These are phyloP conservation scores for Sitta carolinensis DNA, from an alignment of 2,797 vertebrate species.

Conservation along the genomic window DNA sequence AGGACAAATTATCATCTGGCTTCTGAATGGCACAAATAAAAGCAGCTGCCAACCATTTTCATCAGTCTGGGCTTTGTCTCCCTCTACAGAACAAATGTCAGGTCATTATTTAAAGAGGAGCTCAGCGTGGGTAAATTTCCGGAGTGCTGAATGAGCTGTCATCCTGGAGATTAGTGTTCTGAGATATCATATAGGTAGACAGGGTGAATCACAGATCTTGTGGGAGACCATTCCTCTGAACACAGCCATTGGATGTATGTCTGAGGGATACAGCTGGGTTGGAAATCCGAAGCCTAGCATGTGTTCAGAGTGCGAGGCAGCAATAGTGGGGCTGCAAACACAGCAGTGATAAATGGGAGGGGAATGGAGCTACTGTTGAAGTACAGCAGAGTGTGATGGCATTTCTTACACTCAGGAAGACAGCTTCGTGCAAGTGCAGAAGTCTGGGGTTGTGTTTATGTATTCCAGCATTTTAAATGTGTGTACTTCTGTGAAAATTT, in stretches of 20 bases:
- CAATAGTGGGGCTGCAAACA: background rate
- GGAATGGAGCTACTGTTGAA: background rate
- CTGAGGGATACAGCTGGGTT: background rate
- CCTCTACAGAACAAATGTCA: slow-evolving; percentile 68
- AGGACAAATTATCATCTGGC: slow-evolving; percentile 44
- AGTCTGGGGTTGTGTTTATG: background rate
- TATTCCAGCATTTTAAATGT: background rate
- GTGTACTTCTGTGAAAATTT: background rate
- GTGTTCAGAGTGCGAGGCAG: background rate
- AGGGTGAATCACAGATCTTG: background rate
- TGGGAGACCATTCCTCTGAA: background rate
- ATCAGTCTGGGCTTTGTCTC: slow-evolving; percentile 67
- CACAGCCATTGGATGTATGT: background rate
- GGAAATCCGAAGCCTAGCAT: background rate
- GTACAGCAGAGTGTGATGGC: fast-evolving
- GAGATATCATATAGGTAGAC: background rate
- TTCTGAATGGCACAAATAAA: slow-evolving; percentile 58
- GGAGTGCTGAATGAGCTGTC: slow-evolving; percentile 35
- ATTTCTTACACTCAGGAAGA: background rate
- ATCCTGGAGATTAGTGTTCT: slow-evolving; percentile 7
- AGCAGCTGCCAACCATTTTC: slow-evolving; percentile 60
- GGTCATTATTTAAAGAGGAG: slow-evolving; percentile 57
- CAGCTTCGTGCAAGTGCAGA: background rate
- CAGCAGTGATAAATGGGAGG: background rate
- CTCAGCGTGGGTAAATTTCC: slow-evolving; percentile 16